Conservation (phyloP, 2,888 invertebrate species). For the Eristalinus aeneus region DNA sequence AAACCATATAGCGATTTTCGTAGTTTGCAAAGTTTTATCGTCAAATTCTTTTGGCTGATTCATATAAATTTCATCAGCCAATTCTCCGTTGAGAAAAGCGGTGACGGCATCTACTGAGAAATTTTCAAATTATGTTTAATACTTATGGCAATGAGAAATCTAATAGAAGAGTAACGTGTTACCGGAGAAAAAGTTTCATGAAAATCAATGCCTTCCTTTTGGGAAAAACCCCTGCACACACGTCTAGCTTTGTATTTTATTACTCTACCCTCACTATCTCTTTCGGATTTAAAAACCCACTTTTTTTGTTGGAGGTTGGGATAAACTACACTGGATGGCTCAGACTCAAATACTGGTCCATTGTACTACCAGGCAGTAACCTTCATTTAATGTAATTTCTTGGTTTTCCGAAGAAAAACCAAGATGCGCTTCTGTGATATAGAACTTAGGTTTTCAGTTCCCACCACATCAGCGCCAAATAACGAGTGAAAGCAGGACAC, state of each 20-base stretch:
- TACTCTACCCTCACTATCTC: neutral
- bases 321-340: no score
- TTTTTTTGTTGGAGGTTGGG: no score
- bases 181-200: neutral
- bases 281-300: neutral
- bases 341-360: no score
- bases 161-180: neutral
- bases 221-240: neutral
- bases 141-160: conserved; percentile 20
- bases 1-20: conserved; percentile 58
- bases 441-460: no score
- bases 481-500: no score
- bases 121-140: conserved; percentile 11
- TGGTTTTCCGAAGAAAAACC: no score
- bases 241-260: neutral
- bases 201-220: neutral
- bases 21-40: conserved; percentile 41
- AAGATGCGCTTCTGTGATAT: no score
- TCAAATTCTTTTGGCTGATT: conserved; percentile 64
- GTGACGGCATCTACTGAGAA: conserved; percentile 49
- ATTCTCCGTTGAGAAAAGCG: conserved; percentile 50
- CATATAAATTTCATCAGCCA: conserved; percentile 64
- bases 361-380: no score
- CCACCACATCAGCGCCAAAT: no score
- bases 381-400: no score